These are phyloP conservation scores for Tadarida brasiliensis DNA, from an alignment of 2,797 vertebrate genomes.

Conservation along the genomic window DNA sequence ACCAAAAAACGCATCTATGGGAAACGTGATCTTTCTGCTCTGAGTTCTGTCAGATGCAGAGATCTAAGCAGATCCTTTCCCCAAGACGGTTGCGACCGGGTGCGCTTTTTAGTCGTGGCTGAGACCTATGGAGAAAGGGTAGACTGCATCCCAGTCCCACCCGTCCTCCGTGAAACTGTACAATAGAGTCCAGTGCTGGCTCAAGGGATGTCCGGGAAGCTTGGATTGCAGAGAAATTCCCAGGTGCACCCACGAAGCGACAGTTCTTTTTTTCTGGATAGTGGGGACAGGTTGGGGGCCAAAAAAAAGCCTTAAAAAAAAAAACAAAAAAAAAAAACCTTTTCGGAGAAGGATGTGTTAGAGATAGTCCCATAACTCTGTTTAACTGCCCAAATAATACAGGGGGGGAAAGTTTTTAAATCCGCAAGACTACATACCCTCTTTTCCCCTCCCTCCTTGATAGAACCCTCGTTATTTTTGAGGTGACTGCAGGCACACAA, in stretches of 20 bases:
- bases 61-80: background rate
- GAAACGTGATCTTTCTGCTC: background rate
- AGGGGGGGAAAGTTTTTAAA: background rate
- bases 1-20: background rate
- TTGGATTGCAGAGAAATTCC: conserved; percentile 31
- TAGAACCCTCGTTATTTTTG: background rate
- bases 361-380: background rate
- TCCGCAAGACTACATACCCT: background rate
- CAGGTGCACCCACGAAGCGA: background rate
- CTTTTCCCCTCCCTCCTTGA: background rate
- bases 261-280: background rate
- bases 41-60: background rate
- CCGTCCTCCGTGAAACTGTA: background rate
- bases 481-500: background rate
- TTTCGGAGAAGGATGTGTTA: background rate
- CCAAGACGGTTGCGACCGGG: too few relatives aligned
- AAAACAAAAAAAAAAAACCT: background rate
- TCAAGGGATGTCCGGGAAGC: background rate
- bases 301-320: background rate
- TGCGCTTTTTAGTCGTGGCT: background rate
- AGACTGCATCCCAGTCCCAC: background rate
- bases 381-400: background rate
- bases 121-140: background rate
- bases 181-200: background rate
- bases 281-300: background rate